Base-by-base conservation (phyloP, 92 coral and sea anemone species). In the Montipora capitata region DNA sequence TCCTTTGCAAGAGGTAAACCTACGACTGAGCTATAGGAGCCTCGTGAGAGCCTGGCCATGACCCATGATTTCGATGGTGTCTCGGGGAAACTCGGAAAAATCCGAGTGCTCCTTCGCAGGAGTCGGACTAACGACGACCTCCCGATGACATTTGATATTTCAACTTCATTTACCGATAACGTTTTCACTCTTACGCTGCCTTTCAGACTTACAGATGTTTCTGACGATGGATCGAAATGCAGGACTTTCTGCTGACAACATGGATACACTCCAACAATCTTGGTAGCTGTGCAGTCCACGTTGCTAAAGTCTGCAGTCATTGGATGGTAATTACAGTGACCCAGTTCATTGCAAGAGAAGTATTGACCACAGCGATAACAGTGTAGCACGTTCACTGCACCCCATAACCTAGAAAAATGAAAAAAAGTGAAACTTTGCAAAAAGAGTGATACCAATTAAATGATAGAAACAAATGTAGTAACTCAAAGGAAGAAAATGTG, bases 241-340 rank as follows among this genome's bases (percentile, higher is more conserved):
- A 98, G 90, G 43, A 95, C 96, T 13, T 91, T 79, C 89, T 96
- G 96, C 71, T 98, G 98, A 73, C 99, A 98, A 75, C 99, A 98
- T 0, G 99, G 98, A 86, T 96, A 93, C 69, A 93, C 93, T 4
- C 98, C 96, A 27, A 94, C 91, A 10, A 94, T 89, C 43, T 85
- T 81, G 8, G 82, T 71, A 7, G 83, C 66, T 38, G 82, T 81
- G 13, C 88, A 40, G n/a, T 80, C 88, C 84, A 56, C 61, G 15
- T 52, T 78, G 41, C 88, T 90, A 52, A 85, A 98, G 40, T 92
- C 95, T 10, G 86, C 88, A 65, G 92, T 67, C 76, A 86, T 79
- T 6, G 99, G 85, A 78, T 98, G 99, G 67, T 98, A 96, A 20
- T 89, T 85, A 68, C 99, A 98, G 78, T 98, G 99, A 13, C 96